Conservation (phyloP, 2,888 invertebrate species). For the Pterostichus niger region DNA sequence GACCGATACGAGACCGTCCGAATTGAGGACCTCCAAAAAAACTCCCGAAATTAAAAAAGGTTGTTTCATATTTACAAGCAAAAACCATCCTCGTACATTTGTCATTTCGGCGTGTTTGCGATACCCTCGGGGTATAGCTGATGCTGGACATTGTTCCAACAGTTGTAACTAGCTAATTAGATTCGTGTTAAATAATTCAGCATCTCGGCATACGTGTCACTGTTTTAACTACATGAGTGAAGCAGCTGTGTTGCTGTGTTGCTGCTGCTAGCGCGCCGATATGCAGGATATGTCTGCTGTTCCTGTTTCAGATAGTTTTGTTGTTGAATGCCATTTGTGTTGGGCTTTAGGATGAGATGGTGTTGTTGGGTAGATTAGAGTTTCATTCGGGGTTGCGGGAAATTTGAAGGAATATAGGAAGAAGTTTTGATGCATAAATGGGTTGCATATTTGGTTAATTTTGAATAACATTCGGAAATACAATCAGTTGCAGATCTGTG, state of each 20-base stretch:
- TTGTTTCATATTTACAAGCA: background rate
- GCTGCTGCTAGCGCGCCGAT: background rate
- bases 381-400: too few relatives aligned
- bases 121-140: constrained; percentile 27
- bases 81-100: constrained; percentile 9
- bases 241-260: too few relatives aligned
- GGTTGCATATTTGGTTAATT: background rate
- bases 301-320: too few relatives aligned
- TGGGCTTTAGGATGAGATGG: too few relatives aligned
- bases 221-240: constrained; percentile 52
- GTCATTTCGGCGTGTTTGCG: constrained; percentile 28
- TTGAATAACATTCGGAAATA: too few relatives aligned
- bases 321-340: too few relatives aligned
- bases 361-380: too few relatives aligned
- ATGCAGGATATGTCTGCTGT: too few relatives aligned
- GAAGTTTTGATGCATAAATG: background rate
- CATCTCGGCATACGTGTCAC: constrained; percentile 17
- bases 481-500: too few relatives aligned
- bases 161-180: constrained; percentile 61
- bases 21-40: background rate
- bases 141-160: constrained; percentile 45
- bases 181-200: constrained; percentile 61
- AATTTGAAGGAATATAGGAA: too few relatives aligned
- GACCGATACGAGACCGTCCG: background rate
- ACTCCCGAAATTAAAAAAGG: constrained; percentile 1